These are phyloP conservation scores for Rhynchomys soricoides DNA, from an alignment of 2,113 vertebrate species.

Conservation along the genomic window DNA sequence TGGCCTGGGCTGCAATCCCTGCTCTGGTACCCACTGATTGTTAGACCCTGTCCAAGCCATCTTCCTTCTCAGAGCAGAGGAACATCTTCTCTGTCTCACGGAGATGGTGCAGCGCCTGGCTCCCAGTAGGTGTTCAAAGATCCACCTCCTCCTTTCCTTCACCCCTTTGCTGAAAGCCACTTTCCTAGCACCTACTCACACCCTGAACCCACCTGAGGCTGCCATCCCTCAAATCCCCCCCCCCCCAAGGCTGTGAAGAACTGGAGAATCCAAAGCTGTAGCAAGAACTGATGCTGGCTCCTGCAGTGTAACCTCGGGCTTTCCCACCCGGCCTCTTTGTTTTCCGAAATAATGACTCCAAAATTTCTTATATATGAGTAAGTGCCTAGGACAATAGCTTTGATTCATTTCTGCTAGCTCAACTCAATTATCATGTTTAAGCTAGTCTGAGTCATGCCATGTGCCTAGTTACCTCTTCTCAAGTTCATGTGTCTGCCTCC, in stretches of 20 bases:
- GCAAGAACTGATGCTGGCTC: background rate
- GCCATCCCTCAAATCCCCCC: background rate
- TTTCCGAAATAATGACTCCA: too few relatives aligned
- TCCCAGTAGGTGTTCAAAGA: background rate
- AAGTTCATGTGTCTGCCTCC: too few relatives aligned
- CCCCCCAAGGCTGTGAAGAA: background rate
- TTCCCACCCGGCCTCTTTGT: too few relatives aligned
- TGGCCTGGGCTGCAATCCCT: background rate
- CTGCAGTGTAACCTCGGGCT: too few relatives aligned
- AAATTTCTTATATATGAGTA: too few relatives aligned
- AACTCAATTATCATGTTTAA: too few relatives aligned
- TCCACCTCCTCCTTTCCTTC: background rate
- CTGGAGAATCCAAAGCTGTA: background rate
- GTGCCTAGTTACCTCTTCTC: too few relatives aligned
- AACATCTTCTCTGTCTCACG: background rate
- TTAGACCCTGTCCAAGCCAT: background rate
- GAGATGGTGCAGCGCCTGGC: too few relatives aligned
- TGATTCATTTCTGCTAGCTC: too few relatives aligned
- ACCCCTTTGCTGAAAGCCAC: background rate
- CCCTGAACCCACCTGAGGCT: background rate
- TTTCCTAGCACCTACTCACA: background rate
- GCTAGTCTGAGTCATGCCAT: too few relatives aligned
- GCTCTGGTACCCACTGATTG: background rate
- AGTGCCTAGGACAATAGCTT: too few relatives aligned
- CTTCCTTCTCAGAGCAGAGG: background rate